These are phyloP conservation scores for Rhabdornis inornatus DNA, from an alignment of 2,113 vertebrate species.

Conservation along the genomic window DNA sequence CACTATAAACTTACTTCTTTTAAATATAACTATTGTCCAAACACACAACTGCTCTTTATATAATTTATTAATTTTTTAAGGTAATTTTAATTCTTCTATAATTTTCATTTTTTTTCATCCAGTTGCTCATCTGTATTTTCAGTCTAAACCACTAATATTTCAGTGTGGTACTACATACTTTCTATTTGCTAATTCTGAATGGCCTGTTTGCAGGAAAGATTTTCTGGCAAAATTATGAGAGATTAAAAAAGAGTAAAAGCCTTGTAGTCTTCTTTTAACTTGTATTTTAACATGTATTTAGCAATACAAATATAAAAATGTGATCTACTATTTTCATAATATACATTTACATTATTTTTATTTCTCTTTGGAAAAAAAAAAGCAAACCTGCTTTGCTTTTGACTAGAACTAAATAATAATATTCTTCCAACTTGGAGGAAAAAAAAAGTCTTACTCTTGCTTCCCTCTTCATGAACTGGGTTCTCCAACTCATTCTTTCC, in stretches of 20 bases:
- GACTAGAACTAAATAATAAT: neutral
- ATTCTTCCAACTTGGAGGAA: neutral
- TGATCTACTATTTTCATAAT: neutral
- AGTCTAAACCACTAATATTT: neutral
- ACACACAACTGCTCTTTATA: neutral
- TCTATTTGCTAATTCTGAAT: neutral
- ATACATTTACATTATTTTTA: neutral
- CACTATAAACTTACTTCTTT: neutral
- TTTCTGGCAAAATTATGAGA: neutral
- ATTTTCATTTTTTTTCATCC: neutral
- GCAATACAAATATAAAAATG: neutral
- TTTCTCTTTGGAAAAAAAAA: neutral
- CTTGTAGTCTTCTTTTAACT: neutral
- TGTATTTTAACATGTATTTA: neutral
- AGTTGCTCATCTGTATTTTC: neutral
- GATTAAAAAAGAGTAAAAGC: neutral
- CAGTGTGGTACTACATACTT: neutral
- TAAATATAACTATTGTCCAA: neutral
- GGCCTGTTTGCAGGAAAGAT: neutral
- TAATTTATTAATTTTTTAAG: neutral
- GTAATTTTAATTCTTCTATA: neutral
- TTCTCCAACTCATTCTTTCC: neutral
- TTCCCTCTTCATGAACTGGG: neutral
- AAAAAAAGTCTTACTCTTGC: neutral
- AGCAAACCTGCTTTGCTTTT: neutral